Base-by-base conservation (phyloP, 2,797 vertebrate species). In the Dermochelys coriacea region DNA sequence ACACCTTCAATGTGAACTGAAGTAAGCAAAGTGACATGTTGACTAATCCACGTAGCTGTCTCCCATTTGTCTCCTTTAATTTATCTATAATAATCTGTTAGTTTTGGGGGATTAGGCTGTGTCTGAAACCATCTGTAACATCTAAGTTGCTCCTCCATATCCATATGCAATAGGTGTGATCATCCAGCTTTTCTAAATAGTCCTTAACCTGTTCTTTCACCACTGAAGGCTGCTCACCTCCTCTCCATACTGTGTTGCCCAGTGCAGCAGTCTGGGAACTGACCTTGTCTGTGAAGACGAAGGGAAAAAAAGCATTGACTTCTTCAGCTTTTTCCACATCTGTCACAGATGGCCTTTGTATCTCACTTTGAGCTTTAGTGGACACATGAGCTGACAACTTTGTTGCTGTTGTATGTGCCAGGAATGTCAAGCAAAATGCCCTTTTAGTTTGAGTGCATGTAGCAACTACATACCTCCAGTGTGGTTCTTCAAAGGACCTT, bases 21-120 rank as follows among this genome's bases (percentile, higher is more conserved):
- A 95, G 94, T 82, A 95, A 95, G 47, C 71, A 86, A 93, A 96
- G 95, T 83, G 85, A 96, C 21, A 81, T 96, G 83, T 80, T 95
- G 15, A 89, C 85, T 80, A 93, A 80, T 49, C 83, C 61, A 93
- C 82, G 47, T 88, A 88, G 84, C 52, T 88, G 95, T 89, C 50
- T 82, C 75, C 85, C 47, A 91, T 86, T 97, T 81, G 37, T 95
- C 94, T 94, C 87, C 64, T 95, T 93, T 93, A 89, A 95, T 91
- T 94, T 96, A 93, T 27, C 55, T n/a, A 23, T 54, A 54, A 80
- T 55, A 87, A 0, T 88, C 27, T 49, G 82, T 74, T 92, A 85
- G 91, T 82, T 93, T 93, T 93, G 88, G 31, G 59, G 12, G 57
- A 88, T 94, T 93, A 89, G 92, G 31, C 37, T 57, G 75, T 93